A percentile compares a stretch with the other conserved stretches of the same genome.
These are phyloP conservation scores for Lamproptera curius DNA, from an alignment of 2,888 invertebrate genomes.

Conservation along the genomic window DNA sequence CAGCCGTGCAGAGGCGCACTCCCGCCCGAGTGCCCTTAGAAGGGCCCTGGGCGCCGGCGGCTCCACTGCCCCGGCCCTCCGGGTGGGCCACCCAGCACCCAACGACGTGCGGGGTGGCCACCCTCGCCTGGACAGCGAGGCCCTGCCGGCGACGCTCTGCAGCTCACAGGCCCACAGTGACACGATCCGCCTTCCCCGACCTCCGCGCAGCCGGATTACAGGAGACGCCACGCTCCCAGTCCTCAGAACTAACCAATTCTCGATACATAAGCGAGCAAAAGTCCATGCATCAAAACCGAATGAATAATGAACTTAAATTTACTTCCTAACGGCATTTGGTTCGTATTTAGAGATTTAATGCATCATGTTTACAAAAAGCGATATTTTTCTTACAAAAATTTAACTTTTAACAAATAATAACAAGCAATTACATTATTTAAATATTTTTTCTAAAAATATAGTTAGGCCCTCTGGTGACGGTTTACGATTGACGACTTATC, in stretches of 20 bases:
- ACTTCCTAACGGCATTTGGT: too few relatives aligned
- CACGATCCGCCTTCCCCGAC: slow-evolving; percentile 17
- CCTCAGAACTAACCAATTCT: background rate
- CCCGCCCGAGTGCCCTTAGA: slow-evolving; percentile 76
- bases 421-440: too few relatives aligned
- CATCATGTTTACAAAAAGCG: too few relatives aligned
- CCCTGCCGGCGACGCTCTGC: background rate
- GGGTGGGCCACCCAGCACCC: background rate
- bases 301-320: background rate
- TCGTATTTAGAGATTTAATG: too few relatives aligned
- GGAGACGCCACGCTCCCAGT: slow-evolving; percentile 19
- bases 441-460: too few relatives aligned
- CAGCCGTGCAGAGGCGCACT: slow-evolving; percentile 81
- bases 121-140: background rate
- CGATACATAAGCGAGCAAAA: background rate
- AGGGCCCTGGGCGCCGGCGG: background rate
- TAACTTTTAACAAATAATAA: too few relatives aligned
- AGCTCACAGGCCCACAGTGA: background rate
- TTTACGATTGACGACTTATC: too few relatives aligned
- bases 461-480: too few relatives aligned
- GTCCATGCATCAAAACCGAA: background rate
- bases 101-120: background rate
- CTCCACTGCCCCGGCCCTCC: background rate
- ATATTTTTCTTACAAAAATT: too few relatives aligned
- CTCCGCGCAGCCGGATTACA: slow-evolving; percentile 19